Conservation (phyloP, 1,140 invertebrate species). For the Atopsyche davidsoni region DNA sequence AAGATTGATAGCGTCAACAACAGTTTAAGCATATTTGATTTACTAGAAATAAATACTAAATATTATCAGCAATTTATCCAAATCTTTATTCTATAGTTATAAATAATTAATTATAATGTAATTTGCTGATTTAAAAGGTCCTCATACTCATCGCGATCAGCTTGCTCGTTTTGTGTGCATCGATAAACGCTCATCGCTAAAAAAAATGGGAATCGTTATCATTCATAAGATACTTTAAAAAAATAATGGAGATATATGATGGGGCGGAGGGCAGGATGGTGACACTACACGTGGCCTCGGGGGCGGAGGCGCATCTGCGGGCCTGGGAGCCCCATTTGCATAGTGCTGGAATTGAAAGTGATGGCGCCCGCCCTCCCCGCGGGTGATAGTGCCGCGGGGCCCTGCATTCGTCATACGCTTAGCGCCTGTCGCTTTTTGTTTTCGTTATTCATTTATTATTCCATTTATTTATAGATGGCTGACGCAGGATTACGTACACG, state of each 20-base stretch:
- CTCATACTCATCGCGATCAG: too few relatives aligned
- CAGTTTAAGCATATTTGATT: too few relatives aligned
- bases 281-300: too few relatives aligned
- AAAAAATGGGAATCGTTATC: too few relatives aligned
- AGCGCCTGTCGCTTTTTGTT: background rate
- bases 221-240: too few relatives aligned
- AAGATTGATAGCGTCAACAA: too few relatives aligned
- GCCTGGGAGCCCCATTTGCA: constrained; percentile 28
- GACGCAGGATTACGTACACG: constrained; percentile 6
- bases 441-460: background rate
- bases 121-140: too few relatives aligned
- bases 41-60: background rate
- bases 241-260: background rate
- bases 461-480: constrained; percentile 21
- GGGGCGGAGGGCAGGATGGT: background rate
- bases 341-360: constrained; percentile 29
- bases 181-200: too few relatives aligned
- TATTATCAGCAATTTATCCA: background rate
- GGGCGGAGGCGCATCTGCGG: constrained; percentile 24
- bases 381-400: too few relatives aligned
- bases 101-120: background rate
- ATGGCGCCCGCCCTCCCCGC: constrained; percentile 16
- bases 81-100: background rate
- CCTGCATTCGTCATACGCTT: constrained; percentile 1
- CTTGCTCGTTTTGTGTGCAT: too few relatives aligned